Evolutionary conservation across 2,113 vertebrate species (phyloP).

Genomic region (Oreochromis niloticus): DNA sequence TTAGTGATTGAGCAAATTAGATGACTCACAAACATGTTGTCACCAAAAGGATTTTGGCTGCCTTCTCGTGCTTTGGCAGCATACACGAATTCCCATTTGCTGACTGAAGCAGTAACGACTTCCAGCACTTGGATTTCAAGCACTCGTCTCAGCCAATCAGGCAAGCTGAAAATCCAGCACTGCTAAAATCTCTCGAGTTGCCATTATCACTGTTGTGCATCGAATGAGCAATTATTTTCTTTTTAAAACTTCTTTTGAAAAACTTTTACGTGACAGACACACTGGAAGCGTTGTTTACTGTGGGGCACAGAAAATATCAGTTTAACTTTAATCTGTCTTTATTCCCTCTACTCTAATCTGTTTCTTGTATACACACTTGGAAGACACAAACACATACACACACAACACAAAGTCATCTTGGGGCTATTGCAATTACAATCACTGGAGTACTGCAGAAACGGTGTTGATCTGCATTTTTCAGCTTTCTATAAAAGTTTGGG

Average conservation of each 20-base stretch:
- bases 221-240: neutral
- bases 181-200: neutral
- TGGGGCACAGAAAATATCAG: neutral
- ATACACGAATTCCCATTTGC: constrained; percentile 33
- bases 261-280: neutral
- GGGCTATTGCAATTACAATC: neutral
- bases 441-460: neutral
- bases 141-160: constrained; percentile 3
- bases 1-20: neutral
- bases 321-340: neutral
- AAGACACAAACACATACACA: neutral
- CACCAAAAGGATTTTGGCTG: constrained; percentile 24
- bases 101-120: constrained; percentile 37
- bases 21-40: constrained; percentile 5
- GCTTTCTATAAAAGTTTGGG: constrained; percentile 2
- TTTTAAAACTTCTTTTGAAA: neutral
- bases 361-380: neutral
- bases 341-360: neutral
- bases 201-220: neutral
- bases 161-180: neutral
- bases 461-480: constrained; percentile 1
- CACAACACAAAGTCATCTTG: neutral
- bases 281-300: neutral
- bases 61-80: constrained; percentile 15
- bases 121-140: constrained; percentile 23